Evolutionary conservation across 2,888 invertebrate genomes (phyloP), one percentile per base, ranked within the genome.

Genomic region (Drosophila ezoana): DNA sequence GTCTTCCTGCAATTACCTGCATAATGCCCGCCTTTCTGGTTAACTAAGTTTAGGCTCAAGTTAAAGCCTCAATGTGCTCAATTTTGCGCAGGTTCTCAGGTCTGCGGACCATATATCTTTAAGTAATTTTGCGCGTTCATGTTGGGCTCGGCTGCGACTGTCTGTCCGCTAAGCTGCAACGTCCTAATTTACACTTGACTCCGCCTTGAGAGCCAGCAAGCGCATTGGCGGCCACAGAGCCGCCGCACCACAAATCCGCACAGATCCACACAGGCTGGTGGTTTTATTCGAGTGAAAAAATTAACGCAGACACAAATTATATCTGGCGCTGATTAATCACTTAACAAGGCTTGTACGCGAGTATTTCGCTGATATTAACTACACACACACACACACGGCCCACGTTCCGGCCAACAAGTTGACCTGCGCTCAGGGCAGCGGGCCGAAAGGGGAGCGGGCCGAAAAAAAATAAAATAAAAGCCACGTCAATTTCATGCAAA

Each of bases 241-340:
- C 33, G 41, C 33, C 37, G 18, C 45, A 38, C 16, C 62, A 32
- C 49, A 41, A 28, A 63, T 44, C 51, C 23, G 16, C 40, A 45
- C 16, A 48, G 13, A 66, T 3, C 16, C 35, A n/a, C 14, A 33
- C 13, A 48, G 45, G 56, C 56, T 58, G 47, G 51, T 59, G 80
- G 64, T 78, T 80, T 85, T 82, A 87, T 84, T 87, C 87, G 81
- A 81, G 84, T 83, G 85, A 90, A 90, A 84, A 89, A 87, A 84
- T 85, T 87, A 89, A 90, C 76, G 90, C 87, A 85, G 79, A 90
- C 90, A 86, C 90, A 91, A 90, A 90, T 91, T 91, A 90, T 90
- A 90, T 88, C 89, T 90, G 90, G 91, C 90, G 90, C 91, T 90
- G 90, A 90, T 90, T 90, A 91, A 90, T 90, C 90, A 90, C 91